Percentiles rank a stretch among this genome's conserved stretches.
Conservation (phyloP, 1,140 invertebrate species). For the Mamestra configurata region DNA sequence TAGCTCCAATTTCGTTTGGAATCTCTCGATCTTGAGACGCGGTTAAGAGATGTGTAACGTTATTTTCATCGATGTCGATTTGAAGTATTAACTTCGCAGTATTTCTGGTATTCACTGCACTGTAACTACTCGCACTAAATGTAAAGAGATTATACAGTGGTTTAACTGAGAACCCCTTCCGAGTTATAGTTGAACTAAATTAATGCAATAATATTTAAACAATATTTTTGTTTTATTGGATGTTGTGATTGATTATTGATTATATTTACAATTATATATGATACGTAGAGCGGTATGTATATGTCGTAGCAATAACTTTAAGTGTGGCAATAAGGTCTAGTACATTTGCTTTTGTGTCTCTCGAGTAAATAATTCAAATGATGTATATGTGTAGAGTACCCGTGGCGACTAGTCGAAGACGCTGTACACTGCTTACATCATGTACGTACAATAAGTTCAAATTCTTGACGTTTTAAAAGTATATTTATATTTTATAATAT, state of each 20-base stretch:
- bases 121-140: constrained; percentile 67
- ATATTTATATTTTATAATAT: constrained; percentile 82
- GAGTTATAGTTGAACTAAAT: constrained; percentile 75
- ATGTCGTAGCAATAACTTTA: constrained; percentile 87
- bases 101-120: constrained; percentile 64
- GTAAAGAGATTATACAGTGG: constrained; percentile 63
- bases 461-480: constrained; percentile 80
- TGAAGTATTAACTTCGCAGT: constrained; percentile 56
- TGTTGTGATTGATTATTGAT: constrained; percentile 83
- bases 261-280: constrained; percentile 82
- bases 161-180: constrained; percentile 74
- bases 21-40: constrained; percentile 57
- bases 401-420: constrained; percentile 65
- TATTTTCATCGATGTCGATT: constrained; percentile 52
- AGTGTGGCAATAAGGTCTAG: constrained; percentile 86
- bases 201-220: constrained; percentile 83
- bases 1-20: constrained; percentile 78
- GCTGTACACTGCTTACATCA: constrained; percentile 84
- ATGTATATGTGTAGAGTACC: constrained; percentile 72
- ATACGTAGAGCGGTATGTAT: constrained; percentile 79
- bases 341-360: constrained; percentile 84
- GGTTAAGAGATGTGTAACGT: constrained; percentile 54
- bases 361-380: constrained; percentile 59
- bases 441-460: constrained; percentile 82
- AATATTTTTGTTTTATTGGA: constrained; percentile 83